Evolutionary conservation across 2,888 invertebrate genomes (phyloP).

Genomic region (Noctua fimbriata): DNA sequence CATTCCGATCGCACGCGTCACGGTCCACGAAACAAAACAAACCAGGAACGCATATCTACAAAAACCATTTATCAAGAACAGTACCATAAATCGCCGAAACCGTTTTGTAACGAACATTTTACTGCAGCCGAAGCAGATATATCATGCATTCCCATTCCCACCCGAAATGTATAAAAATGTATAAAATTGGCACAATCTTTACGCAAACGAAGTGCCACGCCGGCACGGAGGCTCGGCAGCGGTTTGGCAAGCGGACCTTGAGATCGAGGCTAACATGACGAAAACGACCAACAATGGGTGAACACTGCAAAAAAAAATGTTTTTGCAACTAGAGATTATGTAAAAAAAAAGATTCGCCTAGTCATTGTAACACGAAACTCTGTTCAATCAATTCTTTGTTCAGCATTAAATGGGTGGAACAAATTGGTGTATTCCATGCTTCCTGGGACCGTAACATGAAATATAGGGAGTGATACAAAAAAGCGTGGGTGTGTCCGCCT

Average conservation of each 20-base stretch:
- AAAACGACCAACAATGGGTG: constrained; percentile 70
- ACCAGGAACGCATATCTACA: constrained; percentile 52
- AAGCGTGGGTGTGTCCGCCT: constrained; percentile 16
- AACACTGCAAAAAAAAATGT: constrained; percentile 63
- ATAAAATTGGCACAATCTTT: constrained; percentile 63
- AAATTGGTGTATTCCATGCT: constrained; percentile 41
- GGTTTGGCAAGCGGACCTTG: constrained; percentile 70
- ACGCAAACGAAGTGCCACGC: constrained; percentile 61
- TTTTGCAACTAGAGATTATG: constrained; percentile 58
- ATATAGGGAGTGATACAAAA: constrained; percentile 11
- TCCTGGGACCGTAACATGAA: constrained; percentile 37
- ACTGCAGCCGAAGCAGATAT: constrained; percentile 42
- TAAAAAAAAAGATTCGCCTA: constrained; percentile 63
- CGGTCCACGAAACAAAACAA: constrained; percentile 52
- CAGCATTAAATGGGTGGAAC: constrained; percentile 47
- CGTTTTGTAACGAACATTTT: constrained; percentile 57
- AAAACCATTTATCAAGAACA: constrained; percentile 61
- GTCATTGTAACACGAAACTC: constrained; percentile 53
- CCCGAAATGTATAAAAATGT: constrained; percentile 51
- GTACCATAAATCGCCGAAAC: constrained; percentile 60
- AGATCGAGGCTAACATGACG: constrained; percentile 69
- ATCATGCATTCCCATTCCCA: constrained; percentile 52
- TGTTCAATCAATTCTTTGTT: constrained; percentile 51
- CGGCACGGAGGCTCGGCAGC: constrained; percentile 56
- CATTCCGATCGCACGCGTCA: constrained; percentile 40